Evolutionary conservation across 2,113 vertebrate genomes (phyloP).

Genomic region (Semnornis frantzii): DNA sequence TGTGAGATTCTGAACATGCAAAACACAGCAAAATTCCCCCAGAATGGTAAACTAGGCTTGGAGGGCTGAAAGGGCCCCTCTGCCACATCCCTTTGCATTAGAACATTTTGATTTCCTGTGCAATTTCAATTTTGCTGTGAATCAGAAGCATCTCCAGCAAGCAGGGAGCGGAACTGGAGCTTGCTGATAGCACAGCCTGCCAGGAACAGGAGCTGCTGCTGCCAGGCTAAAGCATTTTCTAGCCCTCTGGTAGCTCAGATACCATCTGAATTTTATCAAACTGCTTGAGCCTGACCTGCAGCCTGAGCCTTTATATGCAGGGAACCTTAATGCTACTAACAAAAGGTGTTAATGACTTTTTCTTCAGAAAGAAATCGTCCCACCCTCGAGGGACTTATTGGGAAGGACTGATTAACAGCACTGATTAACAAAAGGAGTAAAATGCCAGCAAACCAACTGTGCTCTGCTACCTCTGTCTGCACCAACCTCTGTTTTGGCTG

Average conservation of each 20-base stretch:
- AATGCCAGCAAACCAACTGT: slow-evolving; percentile 1
- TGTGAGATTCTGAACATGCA: slow-evolving; percentile 1
- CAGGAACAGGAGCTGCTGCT: slow-evolving; percentile 59
- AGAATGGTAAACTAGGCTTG: slow-evolving; percentile 52
- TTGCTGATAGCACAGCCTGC: slow-evolving; percentile 60
- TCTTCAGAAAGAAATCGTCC: slow-evolving; percentile 53
- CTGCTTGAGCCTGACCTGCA: slow-evolving; percentile 1
- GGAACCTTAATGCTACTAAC: slow-evolving; percentile 1
- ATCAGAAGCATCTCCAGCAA: slow-evolving; percentile 70
- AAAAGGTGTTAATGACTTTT: slow-evolving; percentile 52
- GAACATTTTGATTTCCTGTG: slow-evolving; percentile 71
- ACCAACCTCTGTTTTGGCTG: slow-evolving; percentile 5
- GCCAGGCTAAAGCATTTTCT: slow-evolving; percentile 53
- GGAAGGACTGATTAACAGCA: slow-evolving; percentile 30
- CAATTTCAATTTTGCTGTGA: slow-evolving; percentile 72
- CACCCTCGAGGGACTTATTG: slow-evolving; percentile 9
- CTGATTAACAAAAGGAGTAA: slow-evolving; percentile 59
- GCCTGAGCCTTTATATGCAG: background rate
- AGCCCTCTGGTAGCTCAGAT: slow-evolving; percentile 39
- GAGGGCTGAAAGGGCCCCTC: slow-evolving; percentile 41
- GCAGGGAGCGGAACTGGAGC: slow-evolving; percentile 60
- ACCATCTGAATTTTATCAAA: slow-evolving; percentile 68
- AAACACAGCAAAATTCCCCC: slow-evolving; percentile 43
- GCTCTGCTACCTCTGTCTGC: slow-evolving; percentile 4
- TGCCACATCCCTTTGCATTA: slow-evolving; percentile 42